Evolutionary conservation across 2,888 invertebrate species (phyloP), one percentile per base, ranked within the genome.

Genomic region (Eupeodes latifasciatus): DNA sequence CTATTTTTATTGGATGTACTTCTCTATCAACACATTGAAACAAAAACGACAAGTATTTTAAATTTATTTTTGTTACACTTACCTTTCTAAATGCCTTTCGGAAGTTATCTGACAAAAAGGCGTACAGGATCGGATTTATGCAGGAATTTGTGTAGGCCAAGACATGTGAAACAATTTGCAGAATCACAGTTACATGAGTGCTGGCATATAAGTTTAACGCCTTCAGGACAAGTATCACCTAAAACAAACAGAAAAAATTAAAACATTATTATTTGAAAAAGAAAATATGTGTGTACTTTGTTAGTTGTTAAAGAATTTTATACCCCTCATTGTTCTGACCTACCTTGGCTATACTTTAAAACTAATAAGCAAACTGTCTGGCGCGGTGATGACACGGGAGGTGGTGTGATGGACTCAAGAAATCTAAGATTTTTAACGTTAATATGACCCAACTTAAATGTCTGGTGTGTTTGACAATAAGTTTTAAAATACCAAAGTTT

Each of bases 61-160:
- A 34, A 6, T 4, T 27, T 27, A 27, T 27, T 27, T 27, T 27
- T 27, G 27, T 27, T 74, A 51, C 4, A 9, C 40, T 91, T 90
- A 94, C 95, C 93, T 96, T 95, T 86, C 95, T 95, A 93, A 98
- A 98, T 34, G 98, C 98, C 92, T 98, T 96, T 90, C 98, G 95
- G 94, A 99, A 98, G 94, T 98, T 98, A 91, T 98, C 98, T 2
- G 98, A 98, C 72, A 98, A 95, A 94, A 98, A 98, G 5, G 98
- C 98, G 94, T 99, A 99, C 71, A 99, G 95, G 90, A 99, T 96
- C 0, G 98, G 98, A 94, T 99, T 98, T 91, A 99, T 96, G 93
- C 98, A 98, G 91, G 97, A 97, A 95, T 98, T 99, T 94, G 97
- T 97, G 94, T 99, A 99, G 19, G 98, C 98, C 84, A 97, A 94